Conservation (phyloP, 2,888 invertebrate genomes). For the Pasiphila rectangulata region DNA sequence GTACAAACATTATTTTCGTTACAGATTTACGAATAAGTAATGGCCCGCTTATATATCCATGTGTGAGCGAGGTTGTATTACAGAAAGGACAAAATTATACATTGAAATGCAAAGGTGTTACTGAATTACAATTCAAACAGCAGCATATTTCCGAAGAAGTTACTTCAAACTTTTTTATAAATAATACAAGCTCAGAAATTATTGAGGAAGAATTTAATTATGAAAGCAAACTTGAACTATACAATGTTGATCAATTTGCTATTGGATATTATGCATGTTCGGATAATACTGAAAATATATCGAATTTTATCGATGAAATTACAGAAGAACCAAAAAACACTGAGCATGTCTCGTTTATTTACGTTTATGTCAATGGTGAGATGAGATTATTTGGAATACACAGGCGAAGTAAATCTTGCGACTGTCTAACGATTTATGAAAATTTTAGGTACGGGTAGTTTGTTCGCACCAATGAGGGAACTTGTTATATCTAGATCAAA, state of each 20-base stretch:
- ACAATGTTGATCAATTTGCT: constrained; percentile 63
- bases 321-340: constrained; percentile 60
- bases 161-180: constrained; percentile 41
- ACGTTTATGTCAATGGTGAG: constrained; percentile 75
- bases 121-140: constrained; percentile 54
- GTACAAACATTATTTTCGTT: constrained; percentile 42
- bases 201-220: constrained; percentile 53
- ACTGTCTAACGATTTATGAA: constrained; percentile 39
- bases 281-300: constrained; percentile 54
- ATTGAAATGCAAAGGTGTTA: constrained; percentile 57
- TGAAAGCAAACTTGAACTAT: constrained; percentile 68
- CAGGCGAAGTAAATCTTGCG: neutral
- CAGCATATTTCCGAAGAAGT: constrained; percentile 61
- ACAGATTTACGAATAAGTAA: constrained; percentile 60
- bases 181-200: constrained; percentile 27
- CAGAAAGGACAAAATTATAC: constrained; percentile 66
- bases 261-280: constrained; percentile 82
- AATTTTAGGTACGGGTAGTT: constrained; percentile 66
- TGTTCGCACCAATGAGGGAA: constrained; percentile 69
- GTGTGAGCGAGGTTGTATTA: constrained; percentile 59
- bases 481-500: constrained; percentile 46
- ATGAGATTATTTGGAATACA: constrained; percentile 4
- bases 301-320: constrained; percentile 43
- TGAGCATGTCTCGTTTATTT: constrained; percentile 61
- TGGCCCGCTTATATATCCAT: constrained; percentile 60